Base-by-base conservation (phyloP, 2,797 vertebrate genomes). In the Hemibagrus guttatus region DNA sequence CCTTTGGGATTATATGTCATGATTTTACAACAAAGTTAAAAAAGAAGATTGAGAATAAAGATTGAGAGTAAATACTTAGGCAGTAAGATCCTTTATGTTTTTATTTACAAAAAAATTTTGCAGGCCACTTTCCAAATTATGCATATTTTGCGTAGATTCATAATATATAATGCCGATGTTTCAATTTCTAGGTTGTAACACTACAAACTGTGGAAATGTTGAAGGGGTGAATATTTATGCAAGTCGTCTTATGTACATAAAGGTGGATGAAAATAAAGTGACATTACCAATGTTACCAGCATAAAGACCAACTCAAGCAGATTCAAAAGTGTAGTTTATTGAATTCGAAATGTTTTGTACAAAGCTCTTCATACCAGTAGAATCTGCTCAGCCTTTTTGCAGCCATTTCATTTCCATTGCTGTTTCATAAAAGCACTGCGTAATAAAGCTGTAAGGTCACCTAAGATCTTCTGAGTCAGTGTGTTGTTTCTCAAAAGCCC, bases 251-350 rank as follows among this genome's bases (percentile, higher is more conserved):
- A 39, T 42, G 35, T 61, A 9, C 3, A 39, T 59, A 19, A n/a
- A 26, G n/a, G 58, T 81, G 6, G 23, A 46, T n/a, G 35, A 8
- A 39, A 59, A 39, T 61, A 13, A 59, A 46, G 61, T 6, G n/a
- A 26, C 59, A 31, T 80, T 39, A 14, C 21, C 76, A 42, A n/a
- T n/a, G 42, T 68, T 68, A 59, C 58, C 8, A 8, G 26, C 52
- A 84, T 52, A 83, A 31, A 83, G 9, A 82, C 42, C 4, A 52
- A 63, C 39, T 54, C 69, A 28, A 84, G 28, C 6, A 13, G 17
- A 71, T 63, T 72, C 35, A 11, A 87, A 85, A 80, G 72, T 84
- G 68, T 54, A 84, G 28, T 87, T 87, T 87, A 87, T 87, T 87
- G 9, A 56, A 58, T 35, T 66, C 54, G 19, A 85, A 68, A 75